These are phyloP conservation scores for Pterostichus madidus DNA, from an alignment of 2,888 invertebrate species.

Conservation along the genomic window DNA sequence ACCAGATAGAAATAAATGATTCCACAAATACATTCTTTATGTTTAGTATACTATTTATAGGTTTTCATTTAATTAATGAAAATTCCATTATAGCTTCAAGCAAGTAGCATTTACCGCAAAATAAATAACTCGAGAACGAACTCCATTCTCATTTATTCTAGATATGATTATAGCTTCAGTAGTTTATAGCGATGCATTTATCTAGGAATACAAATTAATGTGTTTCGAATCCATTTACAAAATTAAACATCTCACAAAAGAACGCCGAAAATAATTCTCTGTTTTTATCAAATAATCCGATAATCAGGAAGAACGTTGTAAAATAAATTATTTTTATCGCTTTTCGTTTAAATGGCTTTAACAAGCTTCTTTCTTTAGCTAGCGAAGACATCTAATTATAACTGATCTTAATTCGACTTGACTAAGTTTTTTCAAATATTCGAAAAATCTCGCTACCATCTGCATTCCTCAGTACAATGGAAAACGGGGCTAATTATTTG, in stretches of 20 bases:
- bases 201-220: conserved; percentile 52
- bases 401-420: conserved; percentile 59
- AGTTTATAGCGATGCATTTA: conserved; percentile 10
- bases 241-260: conserved; percentile 48
- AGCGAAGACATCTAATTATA: conserved; percentile 59
- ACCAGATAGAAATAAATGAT: too few relatives aligned
- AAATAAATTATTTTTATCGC: conserved; percentile 54
- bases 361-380: conserved; percentile 37
- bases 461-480: conserved; percentile 5
- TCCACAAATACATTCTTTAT: too few relatives aligned
- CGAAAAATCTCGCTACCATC: conserved; percentile 61
- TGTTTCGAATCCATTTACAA: conserved; percentile 52
- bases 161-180: conserved; percentile 42
- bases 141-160: conserved; percentile 5
- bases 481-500: conserved; percentile 26
- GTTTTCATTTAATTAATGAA: conserved; percentile 34
- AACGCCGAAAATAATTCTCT: conserved; percentile 38
- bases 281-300: conserved; percentile 40
- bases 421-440: conserved; percentile 56
- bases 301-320: conserved; percentile 48
- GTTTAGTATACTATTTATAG: not conserved
- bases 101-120: conserved; percentile 12
- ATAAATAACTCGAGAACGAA: conserved; percentile 14
- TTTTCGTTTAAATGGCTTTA: conserved; percentile 52
- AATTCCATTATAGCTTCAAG: conserved; percentile 35